Evolutionary conservation across 2,888 invertebrate genomes (phyloP), one percentile per base, ranked within the genome.

Genomic region (Lithosia quadra): DNA sequence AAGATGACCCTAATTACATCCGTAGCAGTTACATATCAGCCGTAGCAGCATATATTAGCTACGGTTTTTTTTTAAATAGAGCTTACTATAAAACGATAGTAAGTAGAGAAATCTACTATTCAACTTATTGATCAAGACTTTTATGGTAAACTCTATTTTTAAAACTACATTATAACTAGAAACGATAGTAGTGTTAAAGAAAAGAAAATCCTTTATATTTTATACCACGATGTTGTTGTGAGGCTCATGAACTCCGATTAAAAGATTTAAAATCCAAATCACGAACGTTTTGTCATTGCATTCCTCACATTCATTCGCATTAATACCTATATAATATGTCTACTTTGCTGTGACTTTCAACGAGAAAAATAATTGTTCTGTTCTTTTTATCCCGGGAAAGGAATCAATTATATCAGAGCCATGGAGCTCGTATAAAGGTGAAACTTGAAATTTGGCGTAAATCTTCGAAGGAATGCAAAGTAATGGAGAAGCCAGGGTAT

Each of bases 231-330:
- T 49, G 49, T n/a, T 11, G 13, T 49, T 8, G 11, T n/a, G 43
- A 28, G 36, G 56, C 49, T 8, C 18, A 49, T 39, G 55, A 68
- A 49, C 63, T 63, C 11, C 63, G 33, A 55, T 9, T 64, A 63
- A n/a, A 49, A 28, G 8, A 55, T 22, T 81, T 63, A 76, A 74
- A 21, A 68, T 60, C 11, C 77, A 55, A 76, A 77, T 79, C 81
- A 82, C 81, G 82, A 73, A 73, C 74, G 39, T 61, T 43, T 60
- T 59, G 69, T 63, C 57, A 66, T 65, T 70, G 77, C 80, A 81
- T 81, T 80, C 80, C 81, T 65, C 65, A 63, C 49, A 61, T 66
- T 69, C 59, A 53, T 60, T 61, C n/a, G 33, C 58, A 63, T 18
- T 22, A 22, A 59, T 53, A 21, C 4, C 56, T 67, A n/a, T n/a